These are phyloP conservation scores for Agonopterix heracliana DNA, from an alignment of 2,888 invertebrate species.

Conservation along the genomic window DNA sequence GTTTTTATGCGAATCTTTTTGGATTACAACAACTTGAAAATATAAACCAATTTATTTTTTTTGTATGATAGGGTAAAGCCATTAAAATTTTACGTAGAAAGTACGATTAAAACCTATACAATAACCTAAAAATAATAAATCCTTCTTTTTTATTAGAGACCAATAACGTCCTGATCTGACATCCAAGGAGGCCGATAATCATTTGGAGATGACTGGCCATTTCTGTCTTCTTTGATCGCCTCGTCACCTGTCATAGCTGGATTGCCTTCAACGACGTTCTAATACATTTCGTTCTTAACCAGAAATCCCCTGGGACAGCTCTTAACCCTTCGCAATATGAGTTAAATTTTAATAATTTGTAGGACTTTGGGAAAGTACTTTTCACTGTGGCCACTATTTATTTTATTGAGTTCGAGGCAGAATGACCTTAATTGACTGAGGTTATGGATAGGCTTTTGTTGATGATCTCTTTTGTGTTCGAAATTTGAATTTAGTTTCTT, in stretches of 20 bases:
- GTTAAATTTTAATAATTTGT: slow-evolving; percentile 7
- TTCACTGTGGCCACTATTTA: slow-evolving; percentile 50
- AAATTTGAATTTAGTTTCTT: slow-evolving; percentile 14
- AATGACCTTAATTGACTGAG: slow-evolving; percentile 49
- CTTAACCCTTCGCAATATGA: slow-evolving; percentile 25
- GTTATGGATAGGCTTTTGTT: slow-evolving; percentile 21
- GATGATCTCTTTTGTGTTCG: slow-evolving; percentile 11
- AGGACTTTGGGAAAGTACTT: slow-evolving; percentile 10
- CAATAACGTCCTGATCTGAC: slow-evolving; percentile 39
- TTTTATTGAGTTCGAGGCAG: slow-evolving; percentile 38
- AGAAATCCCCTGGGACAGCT: not conserved
- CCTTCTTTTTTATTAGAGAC: slow-evolving; percentile 26
- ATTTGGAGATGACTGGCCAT: slow-evolving; percentile 60
- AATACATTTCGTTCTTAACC: slow-evolving; percentile 19
- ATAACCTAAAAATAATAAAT: not conserved
- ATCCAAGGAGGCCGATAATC: slow-evolving; percentile 47
- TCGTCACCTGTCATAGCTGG: slow-evolving; percentile 62
- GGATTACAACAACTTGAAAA: no score
- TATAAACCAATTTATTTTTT: no score
- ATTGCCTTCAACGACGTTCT: slow-evolving; percentile 44
- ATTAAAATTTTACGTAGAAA: no score
- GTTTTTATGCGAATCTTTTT: no score
- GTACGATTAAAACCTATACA: no score
- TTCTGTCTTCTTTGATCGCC: slow-evolving; percentile 47
- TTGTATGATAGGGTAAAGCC: no score